Evolutionary conservation across 2,113 vertebrate genomes (phyloP), one percentile per base, ranked within the genome.

Genomic region (Eclectus roratus): DNA sequence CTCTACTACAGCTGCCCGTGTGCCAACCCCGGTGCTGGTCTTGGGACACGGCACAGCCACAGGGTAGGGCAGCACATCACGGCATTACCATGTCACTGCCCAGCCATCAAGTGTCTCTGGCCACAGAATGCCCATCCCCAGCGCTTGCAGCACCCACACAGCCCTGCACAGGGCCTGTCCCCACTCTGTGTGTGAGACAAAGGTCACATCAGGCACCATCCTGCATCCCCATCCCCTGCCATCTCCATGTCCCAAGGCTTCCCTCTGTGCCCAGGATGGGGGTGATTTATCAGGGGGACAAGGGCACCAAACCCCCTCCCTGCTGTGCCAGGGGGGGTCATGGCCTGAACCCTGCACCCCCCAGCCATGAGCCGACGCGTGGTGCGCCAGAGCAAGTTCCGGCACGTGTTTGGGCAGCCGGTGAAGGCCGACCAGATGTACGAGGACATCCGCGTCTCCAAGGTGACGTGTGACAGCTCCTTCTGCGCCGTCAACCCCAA

Each of bases 401-500:
- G 99, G 71, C 99, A 99, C 44, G 99, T 99, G 93, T 99, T 99
- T 11, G 99, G 99, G 44, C 99, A 99, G 98, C 96, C 98, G 2
- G 98, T 98, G 88, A 99, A 99, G 94, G 98, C 99, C 0, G 99
- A 99, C 95, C 99, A 99, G 97, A 97, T 98, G 93, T 99, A 99
- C 1, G 99, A 99, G 97, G 99, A 99, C 98, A 99, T 99, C 91
- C 99, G 99, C 0, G 99, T 99, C 56, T 99, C 99, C 98, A 99
- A 99, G 97, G 99, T 99, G 97, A 99, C 99, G 0, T 99, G 99
- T 98, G 99, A 99, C 98, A 99, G 99, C 95, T 99, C 99, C 76
- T 99, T 99, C 98, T 99, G 99, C 25, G 99, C 99, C 1, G 98
- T 99, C 97, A 99, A 99, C 98, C 99, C 99, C 94, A 99, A 99